Evolutionary conservation across 92 coral and sea anemone species (phyloP).

Genomic region (Epizoanthus scotinus): DNA sequence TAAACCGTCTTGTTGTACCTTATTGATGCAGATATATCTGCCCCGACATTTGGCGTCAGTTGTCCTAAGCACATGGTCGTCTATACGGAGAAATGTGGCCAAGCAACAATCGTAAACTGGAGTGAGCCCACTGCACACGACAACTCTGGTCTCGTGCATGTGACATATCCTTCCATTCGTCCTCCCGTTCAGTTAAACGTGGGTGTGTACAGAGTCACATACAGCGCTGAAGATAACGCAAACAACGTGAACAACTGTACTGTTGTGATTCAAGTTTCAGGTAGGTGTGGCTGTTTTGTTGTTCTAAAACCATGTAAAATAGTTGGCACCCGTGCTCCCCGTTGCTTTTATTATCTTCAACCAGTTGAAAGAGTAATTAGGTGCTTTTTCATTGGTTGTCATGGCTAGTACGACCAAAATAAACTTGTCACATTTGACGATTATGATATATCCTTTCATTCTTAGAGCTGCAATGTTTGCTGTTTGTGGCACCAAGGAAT

Average conservation of each 20-base stretch:
- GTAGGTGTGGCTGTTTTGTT: background rate
- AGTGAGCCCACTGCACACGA: background rate
- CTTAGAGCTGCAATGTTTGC: background rate
- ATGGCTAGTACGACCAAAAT: too few relatives aligned
- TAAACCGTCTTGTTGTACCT: background rate
- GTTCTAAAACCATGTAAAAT: background rate
- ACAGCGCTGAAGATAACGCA: background rate
- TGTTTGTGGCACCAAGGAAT: background rate
- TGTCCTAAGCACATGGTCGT: background rate
- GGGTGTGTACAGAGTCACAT: background rate
- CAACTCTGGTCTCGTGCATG: background rate
- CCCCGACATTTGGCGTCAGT: background rate
- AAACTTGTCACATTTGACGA: too few relatives aligned
- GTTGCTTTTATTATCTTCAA: too few relatives aligned
- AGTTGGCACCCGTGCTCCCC: background rate
- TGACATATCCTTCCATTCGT: background rate
- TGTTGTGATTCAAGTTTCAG: background rate
- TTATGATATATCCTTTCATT: too few relatives aligned
- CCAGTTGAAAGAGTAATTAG: too few relatives aligned
- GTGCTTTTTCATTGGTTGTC: too few relatives aligned
- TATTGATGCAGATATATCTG: background rate
- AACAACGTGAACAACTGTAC: background rate
- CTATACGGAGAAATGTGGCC: background rate
- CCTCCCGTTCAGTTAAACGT: background rate
- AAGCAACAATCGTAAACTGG: background rate